Conservation (phyloP, 2,888 invertebrate species). For the Andrena flavipes region DNA sequence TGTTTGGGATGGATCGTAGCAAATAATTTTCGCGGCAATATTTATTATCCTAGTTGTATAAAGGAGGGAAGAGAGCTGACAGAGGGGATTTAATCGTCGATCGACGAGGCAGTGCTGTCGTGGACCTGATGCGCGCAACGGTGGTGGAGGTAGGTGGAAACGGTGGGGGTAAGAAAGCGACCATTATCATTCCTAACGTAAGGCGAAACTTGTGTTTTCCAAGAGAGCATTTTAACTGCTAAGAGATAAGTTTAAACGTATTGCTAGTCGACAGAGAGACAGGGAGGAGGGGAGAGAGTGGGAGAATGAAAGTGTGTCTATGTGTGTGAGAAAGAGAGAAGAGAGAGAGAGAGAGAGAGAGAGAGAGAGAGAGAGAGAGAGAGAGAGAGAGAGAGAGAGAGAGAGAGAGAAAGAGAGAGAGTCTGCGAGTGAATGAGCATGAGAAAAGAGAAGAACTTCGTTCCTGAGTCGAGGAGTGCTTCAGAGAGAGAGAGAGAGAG, state of each 20-base stretch:
- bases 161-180: slow-evolving; percentile 57
- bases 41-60: slow-evolving; percentile 81
- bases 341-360: slow-evolving; percentile 11
- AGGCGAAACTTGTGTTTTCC: slow-evolving; percentile 75
- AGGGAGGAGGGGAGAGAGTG: slow-evolving; percentile 7
- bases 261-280: slow-evolving; percentile 37
- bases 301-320: slow-evolving; percentile 7
- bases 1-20: slow-evolving; percentile 74
- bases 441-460: slow-evolving; percentile 42
- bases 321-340: no score
- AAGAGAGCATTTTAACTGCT: slow-evolving; percentile 71
- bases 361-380: slow-evolving; percentile 23
- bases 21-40: slow-evolving; percentile 80
- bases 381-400: slow-evolving; percentile 13
- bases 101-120: slow-evolving; percentile 18
- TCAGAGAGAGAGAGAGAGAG: slow-evolving; percentile 15
- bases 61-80: slow-evolving; percentile 44
- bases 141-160: not conserved
- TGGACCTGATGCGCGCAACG: not conserved
- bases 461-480: slow-evolving; percentile 51
- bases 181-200: slow-evolving; percentile 72
- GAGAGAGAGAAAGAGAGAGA: not conserved
- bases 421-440: slow-evolving; percentile 19
- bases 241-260: slow-evolving; percentile 61
- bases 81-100: slow-evolving; percentile 31